Percentiles rank a stretch among this genome's conserved stretches.
These are phyloP conservation scores for Megaleporinus macrocephalus DNA, from an alignment of 2,113 vertebrate species.

Conservation along the genomic window DNA sequence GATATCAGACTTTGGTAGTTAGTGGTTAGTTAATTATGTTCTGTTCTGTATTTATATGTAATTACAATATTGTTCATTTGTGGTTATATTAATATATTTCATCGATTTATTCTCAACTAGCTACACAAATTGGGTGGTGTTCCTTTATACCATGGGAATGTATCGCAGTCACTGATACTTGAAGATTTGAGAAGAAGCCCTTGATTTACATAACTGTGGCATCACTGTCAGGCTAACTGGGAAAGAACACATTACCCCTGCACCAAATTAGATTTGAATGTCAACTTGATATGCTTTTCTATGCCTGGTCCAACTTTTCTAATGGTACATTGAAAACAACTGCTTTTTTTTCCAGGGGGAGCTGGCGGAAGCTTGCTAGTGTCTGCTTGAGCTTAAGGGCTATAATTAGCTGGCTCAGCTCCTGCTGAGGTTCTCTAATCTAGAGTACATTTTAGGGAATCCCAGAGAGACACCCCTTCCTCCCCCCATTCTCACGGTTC, in stretches of 20 bases:
- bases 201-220: neutral
- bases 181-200: neutral
- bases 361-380: conserved; percentile 10
- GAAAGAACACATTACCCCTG: neutral
- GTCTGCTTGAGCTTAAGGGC: conserved; percentile 26
- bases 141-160: neutral
- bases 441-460: neutral
- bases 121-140: neutral
- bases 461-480: neutral
- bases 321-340: neutral
- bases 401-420: conserved; percentile 12
- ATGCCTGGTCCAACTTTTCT: neutral
- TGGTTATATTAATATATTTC: too few relatives aligned
- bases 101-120: too few relatives aligned
- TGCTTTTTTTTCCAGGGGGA: neutral
- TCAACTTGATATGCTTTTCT: neutral
- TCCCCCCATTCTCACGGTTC: neutral
- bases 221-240: neutral
- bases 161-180: neutral
- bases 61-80: too few relatives aligned
- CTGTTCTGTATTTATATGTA: too few relatives aligned
- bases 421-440: conserved; percentile 23
- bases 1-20: too few relatives aligned
- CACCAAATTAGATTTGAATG: neutral
- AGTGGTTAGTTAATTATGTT: too few relatives aligned